Evolutionary conservation across 2,888 invertebrate genomes (phyloP), one percentile per base, ranked within the genome.

Genomic region (Melanostoma mellinum): DNA sequence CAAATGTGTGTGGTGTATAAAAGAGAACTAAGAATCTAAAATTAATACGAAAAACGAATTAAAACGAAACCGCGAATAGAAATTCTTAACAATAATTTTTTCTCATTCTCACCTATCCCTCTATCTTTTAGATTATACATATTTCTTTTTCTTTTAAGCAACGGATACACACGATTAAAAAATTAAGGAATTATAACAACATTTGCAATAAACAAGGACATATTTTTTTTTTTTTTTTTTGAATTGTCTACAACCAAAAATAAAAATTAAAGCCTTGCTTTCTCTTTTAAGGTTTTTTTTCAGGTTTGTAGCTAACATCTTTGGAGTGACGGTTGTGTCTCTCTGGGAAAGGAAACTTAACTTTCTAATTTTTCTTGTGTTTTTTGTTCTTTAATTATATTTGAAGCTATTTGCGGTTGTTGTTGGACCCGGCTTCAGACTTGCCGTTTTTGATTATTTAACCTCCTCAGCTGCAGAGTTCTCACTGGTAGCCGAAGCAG

Each of bases 381-480:
- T 30, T 46, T 53, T 53, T 77, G 38, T 46, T 71, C 68, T 79
- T 73, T 67, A 75, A 71, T 44, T 79, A 75, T 67, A 61, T 50
- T 60, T 71, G 65, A 74, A 84, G 79, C 79, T 60, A 50, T 71
- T 30, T 44, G n/a, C 36, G 53, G 67, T 74, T 63, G 67, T 74
- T 63, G 46, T 78, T 63, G 55, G 60, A 81, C 61, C 73, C 67
- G 75, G 68, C 63, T 63, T 69, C 46, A 74, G 61, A 35, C 55
- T 73, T 42, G 2, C 20, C n/a, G 42, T 65, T 46, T 6, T 38
- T 52, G 9, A 63, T 86, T 88, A 87, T 86, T 88, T 82, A 33
- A 86, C 80, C 69, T 87, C 86, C 56, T 88, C 86, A 61, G 85
- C 74, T 40, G 84, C 72, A 6, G 87, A 85, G 42, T 72, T 50